Base-by-base conservation (phyloP, 2,888 invertebrate genomes). In the Ypsolopha scabrella region DNA sequence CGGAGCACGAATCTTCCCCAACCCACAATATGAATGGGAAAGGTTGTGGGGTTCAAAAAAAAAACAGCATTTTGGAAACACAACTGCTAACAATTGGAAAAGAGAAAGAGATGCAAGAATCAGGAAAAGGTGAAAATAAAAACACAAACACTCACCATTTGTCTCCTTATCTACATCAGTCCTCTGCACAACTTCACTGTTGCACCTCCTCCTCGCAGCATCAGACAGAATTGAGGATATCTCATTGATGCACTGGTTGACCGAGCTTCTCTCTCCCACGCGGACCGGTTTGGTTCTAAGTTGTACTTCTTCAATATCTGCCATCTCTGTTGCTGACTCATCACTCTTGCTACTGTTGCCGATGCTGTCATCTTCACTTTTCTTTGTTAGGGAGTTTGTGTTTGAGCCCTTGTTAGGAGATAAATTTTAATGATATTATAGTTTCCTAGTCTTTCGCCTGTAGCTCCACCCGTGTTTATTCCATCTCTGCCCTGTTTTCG, bases 171-270 rank as follows among this genome's bases (percentile, higher is more conserved):
- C 24, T 4, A 24, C 24, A 51, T 85, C 82, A 62, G 64, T 75
- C 63, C 78, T 71, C 61, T 80, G 80, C 24, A 87, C 79, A 58
- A 87, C 74, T 68, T 88, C 88, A 67, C 87, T 87, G 54, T 83
- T 82, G 56, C 87, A 88, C 54, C 87, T 74, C 61, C 87, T 81
- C 11, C 79, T 64, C 33, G 75, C 72, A 53, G 74, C 79, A 54
- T 83, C 86, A 1, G 75, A 79, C 48, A 87, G 64, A 58, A 86
- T 88, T n/a, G 87, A 81, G 41, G 92, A 92, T 58, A 93, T 75
- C 70, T 93, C 93, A 63, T 89, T 92, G 60, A 93, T 91, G 69
- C 92, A 93, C 74, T 92, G 91, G 64, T 90, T 89, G 8, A 90
- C 87, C 1, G 86, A 87, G 59, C 77, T 87, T 51, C 86, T 70